Base-by-base conservation (phyloP, 2,113 vertebrate genomes). In the Bufo gargarizans region DNA sequence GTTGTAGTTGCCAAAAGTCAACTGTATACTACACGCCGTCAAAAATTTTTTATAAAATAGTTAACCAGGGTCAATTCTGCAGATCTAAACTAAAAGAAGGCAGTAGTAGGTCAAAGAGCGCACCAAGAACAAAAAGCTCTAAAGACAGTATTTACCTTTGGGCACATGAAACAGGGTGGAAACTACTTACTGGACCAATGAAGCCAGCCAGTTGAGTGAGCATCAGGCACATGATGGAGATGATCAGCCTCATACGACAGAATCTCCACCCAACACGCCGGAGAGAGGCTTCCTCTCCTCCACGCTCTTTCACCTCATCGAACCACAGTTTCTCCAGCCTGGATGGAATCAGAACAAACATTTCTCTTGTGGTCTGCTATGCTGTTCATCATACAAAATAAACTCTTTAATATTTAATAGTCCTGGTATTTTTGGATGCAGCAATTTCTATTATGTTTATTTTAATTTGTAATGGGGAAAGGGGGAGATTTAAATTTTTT, bases 171-270 rank as follows among this genome's bases (percentile, higher is more conserved):
- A 94, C 95, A 94, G 94, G 94, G 95, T 94, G 92, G 94, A 91
- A 92, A 93, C 94, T 95, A 98, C 97, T 98, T 96, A 98, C 97
- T 96, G 97, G 97, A 91, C 97, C 97, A 93, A 96, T 96, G 94
- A 98, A 98, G 93, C 96, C 97, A 4, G 97, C 97, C 4, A 98
- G 95, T 93, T 98, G 97, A 0, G 97, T 98, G 93, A 98, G 95
- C 94, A 97, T 96, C 94, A 98, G 95, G 92, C 94, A 98, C 93
- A 96, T 93, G 92, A 98, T 97, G 94, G 97, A 98, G 86, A 98
- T 93, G 91, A 97, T 92, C 90, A 98, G 95, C 88, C 97, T 95
- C 83, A 96, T 96, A 85, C 96, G 96, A 89, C 97, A 98, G 94
- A 98, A 99, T 88, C 90, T 93, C 97, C 97, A 98, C 79, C 96